Evolutionary conservation across 2,113 vertebrate species (phyloP).

Genomic region (Choloepus hoffmanni): DNA sequence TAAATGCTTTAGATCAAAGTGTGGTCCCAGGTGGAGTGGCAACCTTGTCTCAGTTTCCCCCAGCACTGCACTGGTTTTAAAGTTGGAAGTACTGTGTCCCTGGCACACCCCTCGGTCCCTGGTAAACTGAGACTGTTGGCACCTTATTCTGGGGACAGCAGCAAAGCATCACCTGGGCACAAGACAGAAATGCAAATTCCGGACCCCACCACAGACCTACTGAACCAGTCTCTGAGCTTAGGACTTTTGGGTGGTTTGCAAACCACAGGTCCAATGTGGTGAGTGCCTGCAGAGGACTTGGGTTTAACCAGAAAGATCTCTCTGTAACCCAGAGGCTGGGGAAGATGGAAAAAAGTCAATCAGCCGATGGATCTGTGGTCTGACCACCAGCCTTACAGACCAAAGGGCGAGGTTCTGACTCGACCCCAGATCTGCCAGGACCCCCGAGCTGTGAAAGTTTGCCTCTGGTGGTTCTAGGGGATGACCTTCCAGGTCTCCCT

Average conservation of each 20-base stretch:
- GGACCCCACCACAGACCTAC: background rate
- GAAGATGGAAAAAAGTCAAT: background rate
- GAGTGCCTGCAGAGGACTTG: background rate
- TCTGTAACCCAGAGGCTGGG: background rate
- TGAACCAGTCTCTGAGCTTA: background rate
- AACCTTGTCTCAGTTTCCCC: background rate
- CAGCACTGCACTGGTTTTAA: background rate
- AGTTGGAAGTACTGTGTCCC: too few relatives aligned
- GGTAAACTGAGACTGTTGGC: background rate
- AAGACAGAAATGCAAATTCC: background rate
- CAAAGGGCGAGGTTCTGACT: too few relatives aligned
- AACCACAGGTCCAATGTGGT: background rate
- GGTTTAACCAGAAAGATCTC: background rate
- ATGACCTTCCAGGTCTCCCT: background rate
- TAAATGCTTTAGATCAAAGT: rapidly evolving
- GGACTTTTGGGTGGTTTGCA: too few relatives aligned
- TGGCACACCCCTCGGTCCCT: background rate
- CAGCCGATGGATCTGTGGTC: background rate
- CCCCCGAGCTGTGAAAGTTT: background rate
- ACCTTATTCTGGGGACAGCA: background rate
- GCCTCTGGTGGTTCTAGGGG: background rate
- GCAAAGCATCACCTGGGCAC: background rate
- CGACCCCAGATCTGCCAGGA: background rate
- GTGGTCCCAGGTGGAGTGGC: background rate
- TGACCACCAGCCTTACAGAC: background rate